Evolutionary conservation across 1,140 invertebrate genomes (phyloP), one percentile per base, ranked within the genome.

Genomic region (Myzus persicae): DNA sequence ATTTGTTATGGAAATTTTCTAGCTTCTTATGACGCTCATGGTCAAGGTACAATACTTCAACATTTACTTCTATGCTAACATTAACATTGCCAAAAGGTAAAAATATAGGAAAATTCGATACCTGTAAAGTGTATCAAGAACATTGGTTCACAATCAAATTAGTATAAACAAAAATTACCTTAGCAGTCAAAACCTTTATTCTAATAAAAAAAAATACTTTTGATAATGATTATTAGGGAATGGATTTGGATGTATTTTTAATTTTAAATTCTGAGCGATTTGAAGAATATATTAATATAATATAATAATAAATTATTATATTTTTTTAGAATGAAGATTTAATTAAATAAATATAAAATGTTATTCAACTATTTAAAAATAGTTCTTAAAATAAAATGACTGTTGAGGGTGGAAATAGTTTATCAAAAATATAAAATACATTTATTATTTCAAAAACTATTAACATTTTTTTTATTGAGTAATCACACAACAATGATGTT

Each of bases 91-190:
- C 99, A 38, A 97, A 96, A 38, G 97, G 96, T 87, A 98, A 97
- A 94, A 97, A 99, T 91, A 99, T 96, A 0, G 98, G 98, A 96
- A 99, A 99, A 85, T 96, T 95, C 90, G 97, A 97, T 42, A 97
- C 95, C 96, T 97, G 94, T 51, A 94, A 82, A 93, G 93, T 44
- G 94, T 31, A 44, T 31, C 44, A 26, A 42, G 40, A 85, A 44
- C 31, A 85, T 18, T 44, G 14, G 31, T 85, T 44, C 26, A 42
- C 31, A 0, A 84, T 84, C 3, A 42, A 5, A 84, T 42, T 42
- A 40, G 24, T 84, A n/a, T 14, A 76, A 76, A 76, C 36, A n/a
- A n/a, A n/a, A n/a, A n/a, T n/a, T n/a, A n/a, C n/a, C n/a, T n/a
- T n/a, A n/a, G n/a, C n/a, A n/a, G n/a, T n/a, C n/a, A n/a, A n/a